Evolutionary conservation across 2,113 vertebrate genomes (phyloP).

Genomic region (Bos taurus): DNA sequence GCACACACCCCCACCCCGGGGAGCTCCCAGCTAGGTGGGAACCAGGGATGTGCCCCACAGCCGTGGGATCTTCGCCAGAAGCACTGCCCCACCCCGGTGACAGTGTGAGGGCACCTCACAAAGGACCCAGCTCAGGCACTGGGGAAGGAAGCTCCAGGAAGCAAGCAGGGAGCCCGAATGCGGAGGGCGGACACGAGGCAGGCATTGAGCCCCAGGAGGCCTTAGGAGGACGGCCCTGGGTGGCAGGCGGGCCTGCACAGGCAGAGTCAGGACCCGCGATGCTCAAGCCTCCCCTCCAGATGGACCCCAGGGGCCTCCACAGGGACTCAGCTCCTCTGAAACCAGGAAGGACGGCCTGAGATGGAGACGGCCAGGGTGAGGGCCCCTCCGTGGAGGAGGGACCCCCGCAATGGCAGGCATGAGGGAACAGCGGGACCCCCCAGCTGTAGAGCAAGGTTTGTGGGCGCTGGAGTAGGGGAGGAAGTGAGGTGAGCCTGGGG

Average conservation of each 20-base stretch:
- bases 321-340: not conserved
- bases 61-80: rapidly evolving
- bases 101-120: not conserved
- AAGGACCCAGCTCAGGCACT: not conserved
- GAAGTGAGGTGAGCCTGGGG: not conserved
- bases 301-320: rapidly evolving
- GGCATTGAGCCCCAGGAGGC: not conserved
- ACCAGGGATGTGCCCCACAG: not conserved
- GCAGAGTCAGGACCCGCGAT: rapidly evolving
- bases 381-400: not conserved
- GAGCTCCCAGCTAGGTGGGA: not conserved
- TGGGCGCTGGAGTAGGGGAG: rapidly evolving
- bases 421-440: not conserved
- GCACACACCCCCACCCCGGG: rapidly evolving
- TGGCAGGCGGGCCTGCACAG: rapidly evolving
- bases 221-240: not conserved
- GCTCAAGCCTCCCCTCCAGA: not conserved
- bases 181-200: rapidly evolving
- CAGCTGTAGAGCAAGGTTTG: rapidly evolving
- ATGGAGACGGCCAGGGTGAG: not conserved
- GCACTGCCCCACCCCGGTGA: rapidly evolving
- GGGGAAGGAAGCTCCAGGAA: not conserved
- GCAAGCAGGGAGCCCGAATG: rapidly evolving
- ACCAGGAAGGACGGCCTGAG: not conserved
- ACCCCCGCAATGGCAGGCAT: rapidly evolving